A percentile compares a stretch with the other conserved stretches of the same genome.
Conservation (phyloP, 2,797 vertebrate species). For the Netta rufina region DNA sequence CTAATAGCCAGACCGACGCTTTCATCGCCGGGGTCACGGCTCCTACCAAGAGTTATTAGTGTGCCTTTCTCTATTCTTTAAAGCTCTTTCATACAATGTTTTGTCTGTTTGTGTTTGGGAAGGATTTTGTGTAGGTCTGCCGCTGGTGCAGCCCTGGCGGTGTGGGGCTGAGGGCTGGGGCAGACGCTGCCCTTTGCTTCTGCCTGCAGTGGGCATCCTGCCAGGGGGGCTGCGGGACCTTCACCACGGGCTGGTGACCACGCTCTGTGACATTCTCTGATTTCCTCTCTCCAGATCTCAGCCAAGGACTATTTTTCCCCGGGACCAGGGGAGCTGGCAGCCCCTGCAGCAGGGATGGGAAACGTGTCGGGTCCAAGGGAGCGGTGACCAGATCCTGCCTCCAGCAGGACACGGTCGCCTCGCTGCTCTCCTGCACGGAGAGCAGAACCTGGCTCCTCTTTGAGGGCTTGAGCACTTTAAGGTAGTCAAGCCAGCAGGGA, state of each 20-base stretch:
- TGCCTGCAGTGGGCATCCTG: neutral
- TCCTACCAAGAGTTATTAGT: conserved; percentile 21
- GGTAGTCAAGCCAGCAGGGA: neutral
- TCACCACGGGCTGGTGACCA: neutral
- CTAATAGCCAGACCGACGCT: neutral
- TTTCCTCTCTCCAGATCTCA: neutral
- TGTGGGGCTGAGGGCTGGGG: neutral
- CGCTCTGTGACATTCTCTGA: neutral
- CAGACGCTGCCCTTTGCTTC: neutral
- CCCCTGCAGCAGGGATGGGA: accelerated
- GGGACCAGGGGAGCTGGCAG: neutral
- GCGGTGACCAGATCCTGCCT: neutral
- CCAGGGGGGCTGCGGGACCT: neutral
- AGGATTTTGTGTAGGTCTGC: neutral
- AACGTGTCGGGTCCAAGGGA: neutral
- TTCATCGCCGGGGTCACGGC: neutral
- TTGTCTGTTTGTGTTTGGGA: conserved; percentile 17
- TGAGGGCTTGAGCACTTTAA: neutral
- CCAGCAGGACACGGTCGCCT: neutral
- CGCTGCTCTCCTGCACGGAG: neutral
- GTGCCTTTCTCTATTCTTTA: neutral
- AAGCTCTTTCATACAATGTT: neutral
- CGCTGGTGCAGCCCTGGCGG: neutral
- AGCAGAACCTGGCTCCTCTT: no score
- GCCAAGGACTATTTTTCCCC: neutral